Evolutionary conservation across 23 tunicate genomes (phyloP), one percentile per base, ranked within the genome.

Genomic region (Halocynthia roretzi): DNA sequence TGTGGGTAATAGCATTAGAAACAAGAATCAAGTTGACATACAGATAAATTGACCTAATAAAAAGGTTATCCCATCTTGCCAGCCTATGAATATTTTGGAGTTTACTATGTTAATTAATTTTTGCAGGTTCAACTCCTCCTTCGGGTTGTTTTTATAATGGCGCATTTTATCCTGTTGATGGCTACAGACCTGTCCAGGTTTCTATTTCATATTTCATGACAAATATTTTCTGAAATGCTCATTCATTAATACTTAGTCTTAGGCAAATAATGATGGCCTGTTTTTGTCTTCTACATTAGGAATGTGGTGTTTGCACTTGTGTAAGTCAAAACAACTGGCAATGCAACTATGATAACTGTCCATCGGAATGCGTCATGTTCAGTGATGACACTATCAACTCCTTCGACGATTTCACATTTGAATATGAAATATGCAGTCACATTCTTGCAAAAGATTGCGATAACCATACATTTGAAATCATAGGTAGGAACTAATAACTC

Each of bases 321-420:
- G 53, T 72, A 61, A 61, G n/a, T 22, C 53, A 61, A n/a, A 52
- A 52, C 15, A 52, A 52, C 21, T 72, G 77, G 77, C 21, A 49
- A 31, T 72, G 77, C n/a, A 21, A 72, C 50, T 9, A 12, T 8
- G 61, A 52, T 10, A 72, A 49, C 55, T 72, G 77, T 72, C 19
- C 48, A 10, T 50, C 57, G 6, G 77, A 72, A 53, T 72, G 77
- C 61, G 54, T 72, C 17, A 72, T 72, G 77, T 72, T 72, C 54
- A 31, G 53, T 8, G 77, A 61, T 7, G 61, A 72, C 54, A 53
- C 53, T 15, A 53, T 72, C n/a, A 48, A 14, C 7, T 10, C 77
- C 0, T 72, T 72, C 54, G 77, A 72, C 55, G 61, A 52, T 53
- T 21, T 72, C 7, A 52, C 77, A 15, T 72, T 52, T 51, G 21